Evolutionary conservation across 1,140 invertebrate species (phyloP), one percentile per base, ranked within the genome.

Genomic region (Papilio polytes): DNA sequence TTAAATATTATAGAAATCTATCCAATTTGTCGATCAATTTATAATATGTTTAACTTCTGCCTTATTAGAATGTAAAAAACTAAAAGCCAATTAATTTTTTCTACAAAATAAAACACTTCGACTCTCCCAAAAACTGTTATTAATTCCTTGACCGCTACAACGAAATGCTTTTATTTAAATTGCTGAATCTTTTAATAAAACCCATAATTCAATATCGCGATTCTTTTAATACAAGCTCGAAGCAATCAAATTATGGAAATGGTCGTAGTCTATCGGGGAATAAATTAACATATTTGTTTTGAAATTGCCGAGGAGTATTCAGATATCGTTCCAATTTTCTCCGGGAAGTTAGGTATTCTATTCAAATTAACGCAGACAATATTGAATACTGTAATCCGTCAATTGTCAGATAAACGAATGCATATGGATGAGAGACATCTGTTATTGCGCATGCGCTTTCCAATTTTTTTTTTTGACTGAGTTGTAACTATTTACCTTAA

Each of bases 281-380:
- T 91, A 91, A 81, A 93, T 93, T 92, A 88, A 91, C 90, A 92
- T 93, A 89, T 89, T 92, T 93, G 89, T 92, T 90, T 89, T 83
- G 80, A 87, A 89, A 91, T 92, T 88, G 86, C 80, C 85, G 87
- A 87, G 87, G 90, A 92, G 92, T 94, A 94, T 93, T 92, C 90
- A 93, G 88, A 92, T 87, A 86, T 87, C 85, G 87, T 84, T 90
- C 85, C 90, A 94, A 91, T 92, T 91, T 93, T 89, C 89, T 85
- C 86, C 87, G 87, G 82, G 85, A 90, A 91, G 87, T 87, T 88
- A 84, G 88, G 87, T 87, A 88, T 90, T 89, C 87, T 85, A 90
- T 92, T 92, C 85, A 90, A 90, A 92, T 91, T 94, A 88, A 89
- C 87, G 84, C 90, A 87, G 87, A 86, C 86, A 84, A 91, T 94